phyloP scores from a whole-genome alignment of 2,113 vertebrate genomes.

The Planiliza haematocheilus region DNA sequence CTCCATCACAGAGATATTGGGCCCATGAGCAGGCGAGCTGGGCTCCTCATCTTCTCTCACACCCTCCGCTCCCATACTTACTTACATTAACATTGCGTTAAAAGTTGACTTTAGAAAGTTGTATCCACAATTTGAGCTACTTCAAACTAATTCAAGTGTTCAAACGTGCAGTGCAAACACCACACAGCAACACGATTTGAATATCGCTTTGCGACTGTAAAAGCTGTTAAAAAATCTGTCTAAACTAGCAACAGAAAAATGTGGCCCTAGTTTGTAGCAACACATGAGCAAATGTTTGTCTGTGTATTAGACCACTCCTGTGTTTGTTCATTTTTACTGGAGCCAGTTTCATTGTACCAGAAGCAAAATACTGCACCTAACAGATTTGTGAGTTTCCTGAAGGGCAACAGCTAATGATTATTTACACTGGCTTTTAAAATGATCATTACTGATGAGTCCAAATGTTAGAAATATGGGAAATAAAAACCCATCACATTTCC shows the following conservation, averaged over 20 bases:
- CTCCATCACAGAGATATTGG: conserved; percentile 69
- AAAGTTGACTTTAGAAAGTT: conserved; percentile 13
- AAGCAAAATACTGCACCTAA: not conserved
- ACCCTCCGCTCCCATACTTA: conserved; percentile 41
- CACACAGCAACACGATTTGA: not conserved
- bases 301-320: not conserved
- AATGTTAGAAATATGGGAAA: no score
- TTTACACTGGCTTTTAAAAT: no score
- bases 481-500: no score
- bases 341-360: not conserved
- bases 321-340: not conserved
- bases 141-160: not conserved
- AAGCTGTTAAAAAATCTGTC: not conserved
- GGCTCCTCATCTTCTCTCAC: conserved; percentile 68
- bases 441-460: no score
- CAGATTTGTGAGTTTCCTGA: no score
- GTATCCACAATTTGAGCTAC: not conserved
- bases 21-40: conserved; percentile 53
- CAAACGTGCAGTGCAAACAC: not conserved
- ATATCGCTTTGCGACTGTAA: not conserved
- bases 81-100: conserved; percentile 25
- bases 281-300: not conserved
- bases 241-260: not conserved
- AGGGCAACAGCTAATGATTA: no score
- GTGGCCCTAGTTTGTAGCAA: no score